Evolutionary conservation across 2,888 invertebrate species (phyloP).

Genomic region (Oligia latruncula): DNA sequence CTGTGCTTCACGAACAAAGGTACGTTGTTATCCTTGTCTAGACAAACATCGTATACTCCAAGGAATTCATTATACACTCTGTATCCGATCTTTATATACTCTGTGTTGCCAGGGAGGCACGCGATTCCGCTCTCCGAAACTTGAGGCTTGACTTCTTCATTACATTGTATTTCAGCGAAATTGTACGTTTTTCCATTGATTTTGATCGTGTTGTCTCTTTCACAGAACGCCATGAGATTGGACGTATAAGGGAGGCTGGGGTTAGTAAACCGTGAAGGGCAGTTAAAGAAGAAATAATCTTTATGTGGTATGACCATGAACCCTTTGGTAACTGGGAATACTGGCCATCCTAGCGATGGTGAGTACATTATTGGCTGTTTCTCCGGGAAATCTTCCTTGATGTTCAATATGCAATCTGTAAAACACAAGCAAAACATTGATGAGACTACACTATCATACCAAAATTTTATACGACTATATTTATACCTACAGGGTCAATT

Average conservation of each 20-base stretch:
- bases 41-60: slow-evolving; percentile 74
- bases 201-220: slow-evolving; percentile 63
- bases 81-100: slow-evolving; percentile 71
- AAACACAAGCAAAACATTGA: slow-evolving; percentile 36
- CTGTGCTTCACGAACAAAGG: slow-evolving; percentile 71
- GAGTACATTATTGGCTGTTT: slow-evolving; percentile 71
- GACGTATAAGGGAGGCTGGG: slow-evolving; percentile 45
- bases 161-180: slow-evolving; percentile 73
- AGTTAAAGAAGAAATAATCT: slow-evolving; percentile 66
- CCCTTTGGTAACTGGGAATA: slow-evolving; percentile 59
- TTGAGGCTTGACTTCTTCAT: slow-evolving; percentile 60
- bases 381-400: slow-evolving; percentile 61
- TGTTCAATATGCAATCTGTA: slow-evolving; percentile 76
- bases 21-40: slow-evolving; percentile 65
- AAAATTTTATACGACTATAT: too few species aligned
- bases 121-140: slow-evolving; percentile 49
- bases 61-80: slow-evolving; percentile 49
- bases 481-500: not conserved
- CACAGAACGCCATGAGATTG: slow-evolving; percentile 67
- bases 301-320: slow-evolving; percentile 67
- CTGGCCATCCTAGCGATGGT: slow-evolving; percentile 51
- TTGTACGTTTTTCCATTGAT: slow-evolving; percentile 61
- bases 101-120: slow-evolving; percentile 67
- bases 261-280: slow-evolving; percentile 67
- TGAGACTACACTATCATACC: not conserved